Evolutionary conservation across 2,113 vertebrate species (phyloP).

Genomic region (Passer montanus): DNA sequence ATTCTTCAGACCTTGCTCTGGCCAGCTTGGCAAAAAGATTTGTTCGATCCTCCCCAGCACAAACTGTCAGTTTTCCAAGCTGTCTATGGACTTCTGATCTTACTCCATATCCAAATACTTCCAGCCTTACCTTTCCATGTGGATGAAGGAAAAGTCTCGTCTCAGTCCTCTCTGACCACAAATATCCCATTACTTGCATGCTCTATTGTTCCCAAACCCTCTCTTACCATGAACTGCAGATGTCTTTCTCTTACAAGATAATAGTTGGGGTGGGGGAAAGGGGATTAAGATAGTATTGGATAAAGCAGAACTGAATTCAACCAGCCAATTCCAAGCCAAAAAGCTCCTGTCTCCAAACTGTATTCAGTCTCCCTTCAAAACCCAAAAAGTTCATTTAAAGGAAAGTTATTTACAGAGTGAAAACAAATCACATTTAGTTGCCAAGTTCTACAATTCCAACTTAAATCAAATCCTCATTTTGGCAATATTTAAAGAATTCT

Average conservation of each 20-base stretch:
- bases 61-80: neutral
- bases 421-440: neutral
- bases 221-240: neutral
- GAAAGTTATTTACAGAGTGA: neutral
- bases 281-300: neutral
- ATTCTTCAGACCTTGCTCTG: neutral
- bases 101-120: neutral
- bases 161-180: neutral
- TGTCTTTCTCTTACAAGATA: neutral
- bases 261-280: neutral
- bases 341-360: neutral
- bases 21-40: neutral
- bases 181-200: neutral
- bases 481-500: neutral
- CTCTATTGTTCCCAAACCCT: neutral
- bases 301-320: neutral
- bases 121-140: neutral
- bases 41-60: neutral
- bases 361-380: neutral
- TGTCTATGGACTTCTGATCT: neutral
- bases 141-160: neutral
- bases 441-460: neutral
- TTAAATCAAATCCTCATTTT: neutral
- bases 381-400: neutral
- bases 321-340: neutral